phyloP scores from a whole-genome alignment of 2,113 vertebrate genomes.

The Aptenodytes forsteri region DNA sequence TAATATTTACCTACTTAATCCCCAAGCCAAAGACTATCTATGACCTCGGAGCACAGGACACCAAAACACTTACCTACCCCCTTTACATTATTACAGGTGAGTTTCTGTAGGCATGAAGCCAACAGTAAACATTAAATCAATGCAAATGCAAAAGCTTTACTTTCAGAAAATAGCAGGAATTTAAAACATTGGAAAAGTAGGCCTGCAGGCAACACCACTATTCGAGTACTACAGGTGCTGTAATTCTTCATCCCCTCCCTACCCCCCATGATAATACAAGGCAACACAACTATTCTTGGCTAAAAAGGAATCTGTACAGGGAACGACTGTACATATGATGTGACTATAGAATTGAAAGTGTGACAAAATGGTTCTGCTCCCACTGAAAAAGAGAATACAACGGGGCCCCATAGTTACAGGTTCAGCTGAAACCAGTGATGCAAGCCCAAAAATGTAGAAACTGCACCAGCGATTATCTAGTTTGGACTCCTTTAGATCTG shows the following conservation, averaged over 20 bases:
- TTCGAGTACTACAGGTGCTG: background rate
- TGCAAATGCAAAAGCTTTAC: background rate
- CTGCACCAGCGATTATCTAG: background rate
- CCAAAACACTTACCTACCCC: background rate
- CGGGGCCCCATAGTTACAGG: background rate
- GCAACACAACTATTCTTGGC: conserved; percentile 29
- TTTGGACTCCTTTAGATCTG: conserved; percentile 25
- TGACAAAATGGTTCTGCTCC: conserved; percentile 34
- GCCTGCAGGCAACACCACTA: background rate
- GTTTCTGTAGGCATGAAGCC: conserved; percentile 10
- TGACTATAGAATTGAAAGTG: background rate
- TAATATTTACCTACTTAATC: conserved; percentile 9
- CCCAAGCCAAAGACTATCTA: conserved; percentile 15
- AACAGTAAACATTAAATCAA: background rate
- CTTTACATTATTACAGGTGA: background rate
- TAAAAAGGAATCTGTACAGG: conserved; percentile 23
- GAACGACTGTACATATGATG: conserved; percentile 15
- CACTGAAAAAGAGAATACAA: conserved; percentile 15
- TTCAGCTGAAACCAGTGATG: conserved; percentile 35
- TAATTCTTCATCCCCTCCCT: background rate
- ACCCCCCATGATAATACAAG: conserved; percentile 25
- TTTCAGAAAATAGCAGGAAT: background rate
- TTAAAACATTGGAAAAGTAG: background rate
- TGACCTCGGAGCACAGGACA: background rate
- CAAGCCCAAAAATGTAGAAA: conserved; percentile 24